Evolutionary conservation across 2,113 vertebrate species (phyloP).

Genomic region (Paracanthobrama guichenoti): DNA sequence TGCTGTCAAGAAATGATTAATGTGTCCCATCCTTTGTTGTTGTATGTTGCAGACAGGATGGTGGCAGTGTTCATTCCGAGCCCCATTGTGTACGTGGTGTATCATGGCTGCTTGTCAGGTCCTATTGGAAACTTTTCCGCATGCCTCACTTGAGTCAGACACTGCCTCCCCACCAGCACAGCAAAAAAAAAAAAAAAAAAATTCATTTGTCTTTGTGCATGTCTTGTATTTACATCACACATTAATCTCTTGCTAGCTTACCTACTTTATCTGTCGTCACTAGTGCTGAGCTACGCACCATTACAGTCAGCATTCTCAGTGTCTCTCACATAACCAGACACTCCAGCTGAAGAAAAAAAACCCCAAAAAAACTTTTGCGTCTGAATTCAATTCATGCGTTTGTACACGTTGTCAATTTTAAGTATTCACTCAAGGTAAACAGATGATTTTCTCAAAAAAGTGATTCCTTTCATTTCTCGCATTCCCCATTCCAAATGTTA

Average conservation of each 20-base stretch:
- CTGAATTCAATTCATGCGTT: not conserved
- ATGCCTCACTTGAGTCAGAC: slow-evolving; percentile 38
- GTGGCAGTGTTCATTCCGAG: slow-evolving; percentile 35
- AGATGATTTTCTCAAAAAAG: not conserved
- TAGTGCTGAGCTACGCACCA: slow-evolving; percentile 7
- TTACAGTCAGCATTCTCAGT: slow-evolving; percentile 3
- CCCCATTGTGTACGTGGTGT: slow-evolving; percentile 36
- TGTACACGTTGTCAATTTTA: not conserved
- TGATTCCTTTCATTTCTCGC: not conserved
- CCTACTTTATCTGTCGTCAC: slow-evolving; percentile 44
- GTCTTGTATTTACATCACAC: slow-evolving; percentile 26
- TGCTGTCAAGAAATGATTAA: slow-evolving; percentile 69
- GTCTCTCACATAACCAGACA: slow-evolving; percentile 38
- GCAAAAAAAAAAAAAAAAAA: not conserved
- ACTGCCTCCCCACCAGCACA: not conserved
- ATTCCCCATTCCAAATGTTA: no score
- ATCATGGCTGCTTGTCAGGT: slow-evolving; percentile 15
- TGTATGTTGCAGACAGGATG: slow-evolving; percentile 52
- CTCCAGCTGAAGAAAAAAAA: not conserved
- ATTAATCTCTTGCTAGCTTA: slow-evolving; percentile 33
- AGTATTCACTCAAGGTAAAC: no score
- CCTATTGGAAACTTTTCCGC: slow-evolving; percentile 36
- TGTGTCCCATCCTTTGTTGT: slow-evolving; percentile 67
- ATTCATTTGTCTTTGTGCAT: not conserved
- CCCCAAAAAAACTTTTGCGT: not conserved